A percentile compares a stretch with the other conserved stretches of the same genome.
phyloP scores from a whole-genome alignment of 2,888 invertebrate genomes.

The Drosophila paramelanica region DNA sequence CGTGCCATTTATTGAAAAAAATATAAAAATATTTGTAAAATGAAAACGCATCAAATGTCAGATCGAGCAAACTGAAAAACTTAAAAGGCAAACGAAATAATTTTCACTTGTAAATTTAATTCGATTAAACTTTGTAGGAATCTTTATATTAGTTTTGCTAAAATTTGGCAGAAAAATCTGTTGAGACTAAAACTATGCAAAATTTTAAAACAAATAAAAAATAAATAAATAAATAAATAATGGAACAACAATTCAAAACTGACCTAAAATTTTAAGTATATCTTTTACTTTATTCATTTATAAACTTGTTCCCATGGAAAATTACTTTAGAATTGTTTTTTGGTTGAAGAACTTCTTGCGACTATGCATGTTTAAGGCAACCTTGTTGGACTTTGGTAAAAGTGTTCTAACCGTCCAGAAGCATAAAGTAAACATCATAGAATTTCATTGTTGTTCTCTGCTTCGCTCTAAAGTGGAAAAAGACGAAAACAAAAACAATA shows the following conservation, averaged over 20 bases:
- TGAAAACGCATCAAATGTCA: slow-evolving; percentile 22
- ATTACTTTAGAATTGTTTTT: background rate
- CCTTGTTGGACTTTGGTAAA: slow-evolving; percentile 15
- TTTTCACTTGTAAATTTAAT: too few species aligned
- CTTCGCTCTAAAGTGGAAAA: slow-evolving; percentile 30
- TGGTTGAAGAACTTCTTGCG: background rate
- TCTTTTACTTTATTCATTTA: background rate
- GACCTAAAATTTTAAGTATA: background rate
- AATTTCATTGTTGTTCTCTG: slow-evolving; percentile 58
- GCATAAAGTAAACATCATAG: slow-evolving; percentile 52
- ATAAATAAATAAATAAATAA: too few species aligned
- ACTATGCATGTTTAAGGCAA: slow-evolving; percentile 10
- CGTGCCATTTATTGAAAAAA: slow-evolving; percentile 12
- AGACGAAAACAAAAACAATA: slow-evolving; percentile 1
- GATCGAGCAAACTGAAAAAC: slow-evolving; percentile 29
- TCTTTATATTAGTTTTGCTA: too few species aligned
- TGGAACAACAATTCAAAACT: background rate
- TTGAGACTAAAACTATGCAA: too few species aligned
- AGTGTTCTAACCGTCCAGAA: slow-evolving; percentile 13
- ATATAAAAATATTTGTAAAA: slow-evolving; percentile 14
- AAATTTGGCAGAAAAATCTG: too few species aligned
- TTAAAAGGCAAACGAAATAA: background rate
- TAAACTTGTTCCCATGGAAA: background rate
- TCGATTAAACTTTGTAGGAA: too few species aligned
- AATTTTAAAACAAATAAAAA: too few species aligned